Conservation (phyloP, 1,140 invertebrate species). For the Aphis craccivora region DNA sequence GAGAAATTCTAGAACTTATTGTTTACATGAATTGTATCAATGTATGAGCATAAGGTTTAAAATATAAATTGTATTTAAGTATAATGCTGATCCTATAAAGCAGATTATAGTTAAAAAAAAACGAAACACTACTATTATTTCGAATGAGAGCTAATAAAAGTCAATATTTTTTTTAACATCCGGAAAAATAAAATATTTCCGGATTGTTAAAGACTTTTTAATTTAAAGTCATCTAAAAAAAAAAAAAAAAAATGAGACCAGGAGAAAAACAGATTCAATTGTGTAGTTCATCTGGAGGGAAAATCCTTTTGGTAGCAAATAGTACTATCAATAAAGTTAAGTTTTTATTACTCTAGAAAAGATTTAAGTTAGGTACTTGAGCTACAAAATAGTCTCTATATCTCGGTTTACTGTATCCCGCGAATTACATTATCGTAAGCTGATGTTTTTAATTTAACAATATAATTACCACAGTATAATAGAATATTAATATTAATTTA, state of each 20-base stretch:
- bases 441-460: not conserved
- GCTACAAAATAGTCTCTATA: slow-evolving; percentile 3
- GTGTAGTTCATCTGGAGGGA: slow-evolving; percentile 3
- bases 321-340: slow-evolving; percentile 51
- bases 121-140: slow-evolving; percentile 41
- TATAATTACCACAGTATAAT: not conserved
- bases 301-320: slow-evolving; percentile 36
- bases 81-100: slow-evolving; percentile 14
- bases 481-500: not conserved
- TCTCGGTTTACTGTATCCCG: not conserved
- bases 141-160: slow-evolving; percentile 33
- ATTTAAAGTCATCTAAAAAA: slow-evolving; percentile 48
- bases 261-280: slow-evolving; percentile 36
- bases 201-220: slow-evolving; percentile 53
- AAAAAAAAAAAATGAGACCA: slow-evolving; percentile 38
- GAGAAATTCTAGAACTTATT: not conserved
- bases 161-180: slow-evolving; percentile 44
- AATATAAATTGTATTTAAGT: slow-evolving; percentile 25
- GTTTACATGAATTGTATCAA: not conserved
- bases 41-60: not conserved
- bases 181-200: slow-evolving; percentile 50
- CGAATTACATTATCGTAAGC: not conserved
- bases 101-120: not conserved
- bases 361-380: slow-evolving; percentile 45
- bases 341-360: slow-evolving; percentile 48